Evolutionary conservation across 2,113 vertebrate genomes (phyloP), one percentile per base, ranked within the genome.

Genomic region (Myotis brandtii): DNA sequence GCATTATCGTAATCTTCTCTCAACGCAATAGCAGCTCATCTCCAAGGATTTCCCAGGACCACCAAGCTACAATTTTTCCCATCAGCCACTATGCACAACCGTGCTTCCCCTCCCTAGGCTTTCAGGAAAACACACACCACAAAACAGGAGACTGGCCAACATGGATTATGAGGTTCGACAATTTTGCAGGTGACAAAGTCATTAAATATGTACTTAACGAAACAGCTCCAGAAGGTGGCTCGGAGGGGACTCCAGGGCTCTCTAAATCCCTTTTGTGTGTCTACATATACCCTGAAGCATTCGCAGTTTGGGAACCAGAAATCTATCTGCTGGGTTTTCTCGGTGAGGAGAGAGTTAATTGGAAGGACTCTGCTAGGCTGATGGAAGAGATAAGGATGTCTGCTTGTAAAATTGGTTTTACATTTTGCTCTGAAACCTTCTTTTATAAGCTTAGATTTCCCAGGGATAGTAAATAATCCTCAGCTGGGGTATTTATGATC

Each of bases 401-500:
- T 87, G n/a, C 66, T 2, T 9, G 64, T 93, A 95, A 86, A 96
- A 95, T 2, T 48, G 89, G 48, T 95, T 97, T 91, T 88, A 48
- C 73, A 67, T 76, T 96, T 96, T 97, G 94, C 89, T 97, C 88
- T 83, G 73, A 96, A 97, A 94, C 69, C 95, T 56, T 92, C 83
- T 85, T 97, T 96, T 93, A 96, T 87, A 95, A 94, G 59, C 96
- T 97, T 96, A 96, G 89, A 97, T 95, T 97, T 97, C 96, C 90
- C 91, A 96, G 92, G 76, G 97, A 98, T 73, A 97, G 95, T 98
- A 98, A 98, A 98, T 98, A 97, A 97, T 77, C 86, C 95, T 87
- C 97, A 98, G 80, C 97, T 98, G 98, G 92, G 97, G 86, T 97
- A 96, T 97, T 98, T 98, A 98, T 98, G 95, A 97, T 87, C 97